Conservation (phyloP, 1,140 invertebrate species). For the Rhopalosiphum maidis region DNA sequence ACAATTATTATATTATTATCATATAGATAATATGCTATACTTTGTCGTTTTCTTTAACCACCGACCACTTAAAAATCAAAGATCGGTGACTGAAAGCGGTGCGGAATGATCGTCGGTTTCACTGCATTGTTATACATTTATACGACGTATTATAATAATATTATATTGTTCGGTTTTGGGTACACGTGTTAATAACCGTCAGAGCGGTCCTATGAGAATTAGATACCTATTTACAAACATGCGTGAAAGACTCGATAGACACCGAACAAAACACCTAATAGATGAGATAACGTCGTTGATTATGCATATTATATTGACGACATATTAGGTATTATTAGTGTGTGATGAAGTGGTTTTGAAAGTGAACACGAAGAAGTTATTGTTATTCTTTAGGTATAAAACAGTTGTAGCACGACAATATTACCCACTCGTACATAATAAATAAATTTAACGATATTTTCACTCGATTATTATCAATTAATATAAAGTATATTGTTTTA, state of each 20-base stretch:
- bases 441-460: neutral
- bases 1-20: neutral
- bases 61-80: neutral
- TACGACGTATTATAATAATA: neutral
- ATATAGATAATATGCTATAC: neutral
- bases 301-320: neutral
- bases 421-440: neutral
- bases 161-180: neutral
- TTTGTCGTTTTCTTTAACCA: neutral
- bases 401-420: neutral
- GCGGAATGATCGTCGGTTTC: neutral
- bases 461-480: neutral
- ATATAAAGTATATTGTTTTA: neutral
- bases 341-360: neutral
- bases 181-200: neutral
- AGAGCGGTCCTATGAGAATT: neutral
- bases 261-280: neutral
- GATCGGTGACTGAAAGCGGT: neutral
- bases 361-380: neutral
- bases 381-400: neutral
- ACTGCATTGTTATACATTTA: neutral
- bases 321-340: neutral
- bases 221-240: neutral
- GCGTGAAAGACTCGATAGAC: neutral
- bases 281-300: slow-evolving; percentile 4